phyloP scores from a whole-genome alignment of 1,140 invertebrate species.

The Drosophila bocki region DNA sequence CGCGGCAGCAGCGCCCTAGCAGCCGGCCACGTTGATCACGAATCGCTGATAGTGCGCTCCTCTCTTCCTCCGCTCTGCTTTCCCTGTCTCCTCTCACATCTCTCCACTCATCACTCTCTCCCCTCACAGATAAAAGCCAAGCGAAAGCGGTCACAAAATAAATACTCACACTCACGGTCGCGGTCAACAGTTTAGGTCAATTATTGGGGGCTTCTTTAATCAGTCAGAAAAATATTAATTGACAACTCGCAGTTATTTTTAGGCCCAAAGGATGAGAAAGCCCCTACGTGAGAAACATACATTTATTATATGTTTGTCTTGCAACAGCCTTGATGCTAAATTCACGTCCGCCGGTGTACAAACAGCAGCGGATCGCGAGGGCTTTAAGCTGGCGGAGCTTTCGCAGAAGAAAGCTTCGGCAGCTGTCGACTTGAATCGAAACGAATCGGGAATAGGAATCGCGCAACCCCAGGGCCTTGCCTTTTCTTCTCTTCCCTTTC shows the following conservation, averaged over 20 bases:
- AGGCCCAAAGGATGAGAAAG: background rate
- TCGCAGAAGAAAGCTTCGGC: slow-evolving; percentile 16
- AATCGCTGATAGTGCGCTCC: slow-evolving; percentile 66
- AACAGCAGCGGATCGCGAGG: slow-evolving; percentile 13
- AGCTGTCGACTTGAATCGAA: slow-evolving; percentile 27
- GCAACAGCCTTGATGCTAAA: background rate
- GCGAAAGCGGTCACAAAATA: slow-evolving; percentile 21
- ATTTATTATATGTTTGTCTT: background rate
- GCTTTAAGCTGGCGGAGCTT: slow-evolving; percentile 29
- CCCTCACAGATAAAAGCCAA: slow-evolving; percentile 6
- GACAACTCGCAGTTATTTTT: background rate
- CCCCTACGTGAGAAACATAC: background rate
- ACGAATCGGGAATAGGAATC: slow-evolving; percentile 16
- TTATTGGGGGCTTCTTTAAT: background rate
- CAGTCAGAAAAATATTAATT: background rate
- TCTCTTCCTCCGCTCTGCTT: slow-evolving; percentile 8
- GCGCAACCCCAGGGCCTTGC: slow-evolving; percentile 21
- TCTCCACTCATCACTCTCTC: slow-evolving; percentile 5
- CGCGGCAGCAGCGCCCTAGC: slow-evolving; percentile 51
- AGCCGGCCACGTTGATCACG: slow-evolving; percentile 59
- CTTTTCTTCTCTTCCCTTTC: background rate
- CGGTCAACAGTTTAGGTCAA: slow-evolving; percentile 2
- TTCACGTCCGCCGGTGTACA: background rate
- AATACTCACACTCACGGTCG: slow-evolving; percentile 9
- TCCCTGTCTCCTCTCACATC: background rate